These are phyloP conservation scores for Podargus strigoides DNA, from an alignment of 2,797 vertebrate species.

Conservation along the genomic window DNA sequence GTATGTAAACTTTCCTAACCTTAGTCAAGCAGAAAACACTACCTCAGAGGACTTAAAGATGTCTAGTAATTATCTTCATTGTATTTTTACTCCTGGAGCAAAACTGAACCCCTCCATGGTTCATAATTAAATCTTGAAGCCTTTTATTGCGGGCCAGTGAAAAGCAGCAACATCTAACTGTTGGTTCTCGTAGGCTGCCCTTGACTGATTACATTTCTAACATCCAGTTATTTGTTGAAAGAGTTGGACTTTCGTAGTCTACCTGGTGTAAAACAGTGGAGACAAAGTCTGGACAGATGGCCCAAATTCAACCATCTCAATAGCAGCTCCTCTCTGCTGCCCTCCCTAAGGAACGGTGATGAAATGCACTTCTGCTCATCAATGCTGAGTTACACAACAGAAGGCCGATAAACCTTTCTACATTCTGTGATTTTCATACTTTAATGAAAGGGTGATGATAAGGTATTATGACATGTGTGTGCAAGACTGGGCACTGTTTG, in stretches of 20 bases:
- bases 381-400: neutral
- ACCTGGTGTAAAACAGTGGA: neutral
- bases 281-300: neutral
- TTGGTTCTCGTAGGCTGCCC: neutral
- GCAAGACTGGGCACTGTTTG: slow-evolving; percentile 38
- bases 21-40: neutral
- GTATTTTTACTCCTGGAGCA: neutral
- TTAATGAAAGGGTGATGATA: slow-evolving; percentile 66
- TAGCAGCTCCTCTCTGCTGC: neutral
- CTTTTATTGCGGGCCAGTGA: neutral
- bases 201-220: neutral
- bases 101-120: neutral
- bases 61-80: neutral
- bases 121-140: neutral
- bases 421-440: neutral
- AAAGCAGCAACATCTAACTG: neutral
- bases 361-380: neutral
- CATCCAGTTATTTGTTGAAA: neutral
- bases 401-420: slow-evolving; percentile 4
- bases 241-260: neutral
- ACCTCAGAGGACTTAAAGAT: neutral
- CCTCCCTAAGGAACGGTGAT: neutral
- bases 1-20: neutral
- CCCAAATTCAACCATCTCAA: neutral
- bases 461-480: slow-evolving; percentile 3